phyloP scores from a whole-genome alignment of 2,888 invertebrate genomes.

The Encarsia formosa region DNA sequence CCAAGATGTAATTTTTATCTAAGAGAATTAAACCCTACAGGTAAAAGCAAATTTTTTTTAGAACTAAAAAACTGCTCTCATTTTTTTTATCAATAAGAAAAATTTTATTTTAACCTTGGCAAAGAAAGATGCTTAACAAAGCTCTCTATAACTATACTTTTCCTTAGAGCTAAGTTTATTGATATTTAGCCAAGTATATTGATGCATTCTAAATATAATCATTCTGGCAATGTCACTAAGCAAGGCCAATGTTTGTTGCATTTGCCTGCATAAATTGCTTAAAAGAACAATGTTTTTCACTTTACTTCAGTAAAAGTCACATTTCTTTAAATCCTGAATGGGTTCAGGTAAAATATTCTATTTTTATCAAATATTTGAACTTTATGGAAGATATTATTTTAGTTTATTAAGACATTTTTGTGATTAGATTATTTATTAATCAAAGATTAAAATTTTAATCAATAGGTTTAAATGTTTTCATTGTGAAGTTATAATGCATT shows the following conservation, averaged over 20 bases:
- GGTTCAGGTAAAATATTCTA: conserved; percentile 41
- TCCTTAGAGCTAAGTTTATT: conserved; percentile 16
- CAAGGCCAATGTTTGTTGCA: conserved; percentile 27
- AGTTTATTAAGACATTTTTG: neutral
- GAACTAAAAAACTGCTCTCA: too few relatives aligned
- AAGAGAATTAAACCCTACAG: conserved; percentile 32
- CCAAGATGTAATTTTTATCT: conserved; percentile 57
- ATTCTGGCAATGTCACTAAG: conserved; percentile 36
- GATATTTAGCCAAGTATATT: conserved; percentile 24
- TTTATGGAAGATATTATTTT: conserved; percentile 2
- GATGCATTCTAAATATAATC: conserved; percentile 36
- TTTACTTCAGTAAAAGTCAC: conserved; percentile 24
- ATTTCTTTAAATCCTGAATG: conserved; percentile 28
- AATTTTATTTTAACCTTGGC: conserved; percentile 21
- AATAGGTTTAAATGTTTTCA: too few relatives aligned
- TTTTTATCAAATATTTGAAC: conserved; percentile 1
- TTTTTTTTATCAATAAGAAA: too few relatives aligned
- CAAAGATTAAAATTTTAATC: too few relatives aligned
- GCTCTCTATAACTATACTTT: conserved; percentile 5
- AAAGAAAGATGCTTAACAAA: conserved; percentile 5
- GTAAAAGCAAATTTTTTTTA: conserved; percentile 27
- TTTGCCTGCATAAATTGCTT: conserved; percentile 28
- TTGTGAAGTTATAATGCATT: neutral
- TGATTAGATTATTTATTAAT: neutral
- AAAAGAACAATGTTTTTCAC: conserved; percentile 19